Evolutionary conservation across 2,888 invertebrate species (phyloP), one percentile per base, ranked within the genome.

Genomic region (Sepiola atlantica): DNA sequence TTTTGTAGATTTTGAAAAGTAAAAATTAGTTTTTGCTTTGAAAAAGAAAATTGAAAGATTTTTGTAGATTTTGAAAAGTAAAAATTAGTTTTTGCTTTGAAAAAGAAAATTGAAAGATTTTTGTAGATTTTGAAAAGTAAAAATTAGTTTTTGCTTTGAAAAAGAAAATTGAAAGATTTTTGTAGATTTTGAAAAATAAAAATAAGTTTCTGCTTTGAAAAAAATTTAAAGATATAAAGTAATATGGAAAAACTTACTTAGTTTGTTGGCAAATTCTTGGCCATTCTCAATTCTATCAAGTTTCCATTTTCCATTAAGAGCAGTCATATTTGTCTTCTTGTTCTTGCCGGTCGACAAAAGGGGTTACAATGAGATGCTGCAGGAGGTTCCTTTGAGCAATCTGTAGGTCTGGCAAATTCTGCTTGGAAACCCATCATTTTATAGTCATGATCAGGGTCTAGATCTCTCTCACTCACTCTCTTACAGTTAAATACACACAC

Each of bases 291-390:
- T 45, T 92, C 92, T 92, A 20, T 92, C 92, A 35, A 92, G 54
- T n/a, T 45, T 45, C 92, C 92, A 92, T 92, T 92, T 92, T 35
- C 92, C 92, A 92, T 92, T 92, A 24, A 92, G 54, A 35, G 92
- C 92, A 28, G 92, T 21, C 92, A 92, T 92, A 35, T 35, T 92
- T 35, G 20, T 91, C 35, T 91, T 20, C 0, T 24, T 61, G 0
- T 20, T 14, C 4, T 8, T 8, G 45, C 18, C n/a, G n/a, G 20
- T 57, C 6, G n/a, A 6, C n/a, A n/a, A 77, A 77, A 77, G 32
- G 10, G 6, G 3, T 77, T 77, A n/a, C n/a, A 77, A 12, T 77
- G n/a, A 77, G 32, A 32, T n/a, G n/a, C n/a, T 77, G 14, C 14
- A 32, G 32, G 28, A n/a, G n/a, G 28, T 77, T n/a, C 12, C 28